Base-by-base conservation (phyloP, 2,888 invertebrate species). In the Drosophila aldrichi region DNA sequence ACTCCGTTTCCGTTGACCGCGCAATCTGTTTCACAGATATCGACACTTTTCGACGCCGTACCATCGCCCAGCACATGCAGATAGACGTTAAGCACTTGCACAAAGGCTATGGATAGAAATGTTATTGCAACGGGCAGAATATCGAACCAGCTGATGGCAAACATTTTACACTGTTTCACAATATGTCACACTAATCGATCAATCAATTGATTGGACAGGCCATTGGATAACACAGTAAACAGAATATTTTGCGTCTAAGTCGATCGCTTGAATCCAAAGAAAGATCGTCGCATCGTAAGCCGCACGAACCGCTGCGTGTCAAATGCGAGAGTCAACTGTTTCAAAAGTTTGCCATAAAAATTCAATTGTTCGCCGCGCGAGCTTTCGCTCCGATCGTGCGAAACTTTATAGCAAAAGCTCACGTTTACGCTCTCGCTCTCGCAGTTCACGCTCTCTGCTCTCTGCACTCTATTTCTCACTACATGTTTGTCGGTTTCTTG, bases 61-160 rank as follows among this genome's bases (percentile, higher is more conserved):
- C 1, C 20, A 14, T 82, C 86, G 66, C 49, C 64, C 18, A 69
- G 64, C 64, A 81, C 54, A 66, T 81, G 74, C 75, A 88, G 78
- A 73, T 81, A 70, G 1, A 71, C 76, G 57, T 90, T 92, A 16
- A 91, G 44, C 46, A 90, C 55, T 73, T 90, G 88, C 68, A 92
- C 81, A 36, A 89, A 60, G 18, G 88, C 44, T 20, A 89, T 82
- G 20, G 68, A 66, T 14, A 79, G 22, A 46, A 90, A 75, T 32
- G 89, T 84, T 48, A 88, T 43, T n/a, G 74, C 79, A 46, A 90
- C 84, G 20, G 90, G 79, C 40, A 78, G 64, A 57, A 90, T 70
- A 79, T 92, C 92, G 68, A 91, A 89, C 91, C 91, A 92, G 61
- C 81, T 83, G 56, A 92, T 77, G 62, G 71, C 74, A 40, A 91